These are phyloP conservation scores for Lasioglossum zephyrum DNA, from an alignment of 2,888 invertebrate species.

Conservation along the genomic window DNA sequence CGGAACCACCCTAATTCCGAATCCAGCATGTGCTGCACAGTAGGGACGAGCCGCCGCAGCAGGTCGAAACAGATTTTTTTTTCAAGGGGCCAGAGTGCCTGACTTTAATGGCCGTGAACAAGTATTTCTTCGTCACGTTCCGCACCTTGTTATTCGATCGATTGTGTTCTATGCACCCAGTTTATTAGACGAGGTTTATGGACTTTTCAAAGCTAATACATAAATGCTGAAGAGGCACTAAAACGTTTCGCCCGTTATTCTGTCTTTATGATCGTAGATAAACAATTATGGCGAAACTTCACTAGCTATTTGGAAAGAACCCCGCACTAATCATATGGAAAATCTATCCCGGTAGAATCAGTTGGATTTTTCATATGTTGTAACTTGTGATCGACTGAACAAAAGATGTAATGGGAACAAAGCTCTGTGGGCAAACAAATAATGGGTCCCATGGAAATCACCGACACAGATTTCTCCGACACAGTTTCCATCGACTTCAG, in stretches of 20 bases:
- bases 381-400: no score
- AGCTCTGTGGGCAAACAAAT: no score
- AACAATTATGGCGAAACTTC: neutral
- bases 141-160: neutral
- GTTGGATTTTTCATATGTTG: no score
- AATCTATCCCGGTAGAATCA: no score
- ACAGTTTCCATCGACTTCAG: no score
- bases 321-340: no score
- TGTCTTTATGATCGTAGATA: neutral
- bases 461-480: no score
- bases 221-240: neutral
- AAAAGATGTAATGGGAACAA: no score
- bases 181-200: neutral
- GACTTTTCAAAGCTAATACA: neutral
- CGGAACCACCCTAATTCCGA: constrained; percentile 70
- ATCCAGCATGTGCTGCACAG: constrained; percentile 67
- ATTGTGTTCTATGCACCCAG: neutral
- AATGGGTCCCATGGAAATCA: no score
- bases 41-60: constrained; percentile 30
- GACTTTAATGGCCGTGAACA: constrained; percentile 3
- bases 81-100: neutral
- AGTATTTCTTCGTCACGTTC: constrained; percentile 26
- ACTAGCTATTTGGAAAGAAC: neutral
- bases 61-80: constrained; percentile 60
- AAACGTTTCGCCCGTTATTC: neutral